Evolutionary conservation across 2,797 vertebrate species (phyloP).

Genomic region (Eidolon dupreanum): DNA sequence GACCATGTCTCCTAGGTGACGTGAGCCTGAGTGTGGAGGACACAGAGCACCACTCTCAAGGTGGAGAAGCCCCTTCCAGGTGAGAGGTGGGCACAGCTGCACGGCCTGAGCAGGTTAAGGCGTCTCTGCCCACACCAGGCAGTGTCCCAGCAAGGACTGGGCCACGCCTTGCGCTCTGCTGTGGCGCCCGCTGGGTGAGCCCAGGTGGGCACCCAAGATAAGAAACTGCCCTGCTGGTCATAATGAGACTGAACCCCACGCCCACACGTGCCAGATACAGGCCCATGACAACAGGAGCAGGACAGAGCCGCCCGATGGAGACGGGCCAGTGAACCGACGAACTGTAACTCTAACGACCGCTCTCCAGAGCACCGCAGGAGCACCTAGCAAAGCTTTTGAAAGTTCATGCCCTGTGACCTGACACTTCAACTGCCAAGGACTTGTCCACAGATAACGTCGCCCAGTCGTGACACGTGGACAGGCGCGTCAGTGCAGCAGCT

Average conservation of each 20-base stretch:
- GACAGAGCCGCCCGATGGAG: neutral
- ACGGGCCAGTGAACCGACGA: neutral
- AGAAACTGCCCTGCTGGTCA: neutral
- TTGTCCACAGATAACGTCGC: neutral
- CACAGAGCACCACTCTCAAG: neutral
- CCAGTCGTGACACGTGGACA: neutral
- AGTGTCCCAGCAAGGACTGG: neutral
- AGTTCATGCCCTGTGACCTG: neutral
- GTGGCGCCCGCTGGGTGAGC: neutral
- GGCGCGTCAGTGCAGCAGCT: neutral
- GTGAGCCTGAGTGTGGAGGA: neutral
- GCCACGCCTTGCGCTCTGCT: neutral
- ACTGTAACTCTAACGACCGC: neutral
- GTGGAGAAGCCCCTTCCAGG: constrained; percentile 4
- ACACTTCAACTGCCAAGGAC: neutral
- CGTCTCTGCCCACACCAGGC: neutral
- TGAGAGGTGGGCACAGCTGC: neutral
- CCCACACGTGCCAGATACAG: neutral
- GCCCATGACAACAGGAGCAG: neutral
- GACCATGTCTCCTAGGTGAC: neutral
- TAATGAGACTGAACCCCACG: neutral
- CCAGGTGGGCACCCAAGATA: neutral
- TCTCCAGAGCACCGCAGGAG: neutral
- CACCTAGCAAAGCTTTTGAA: neutral
- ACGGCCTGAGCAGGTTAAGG: neutral